Evolutionary conservation across 2,113 vertebrate genomes (phyloP), one percentile per base, ranked within the genome.

Genomic region (Oryzias melastigma): DNA sequence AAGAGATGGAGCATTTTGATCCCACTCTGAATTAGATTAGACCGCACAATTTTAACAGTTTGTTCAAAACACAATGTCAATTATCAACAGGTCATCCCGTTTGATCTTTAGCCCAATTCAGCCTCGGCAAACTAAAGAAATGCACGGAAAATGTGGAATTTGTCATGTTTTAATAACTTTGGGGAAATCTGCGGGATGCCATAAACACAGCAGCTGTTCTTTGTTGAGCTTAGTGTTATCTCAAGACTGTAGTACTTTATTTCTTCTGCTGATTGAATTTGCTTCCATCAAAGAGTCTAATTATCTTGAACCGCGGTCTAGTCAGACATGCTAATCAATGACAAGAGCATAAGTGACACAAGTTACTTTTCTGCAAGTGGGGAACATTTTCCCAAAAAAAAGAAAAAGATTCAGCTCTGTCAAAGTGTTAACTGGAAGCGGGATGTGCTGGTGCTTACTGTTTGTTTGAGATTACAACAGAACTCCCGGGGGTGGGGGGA

Each of bases 1-100:
- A 85, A 86, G 83, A 83, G 86, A 85, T 84, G 72, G 66, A 76
- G 80, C 82, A 75, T 85, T 91, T 85, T 88, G 84, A 89, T 89
- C 83, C 80, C 83, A 78, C 80, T 87, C 81, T 77, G 73, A 85
- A 86, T 86, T 87, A 82, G 73, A 89, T 87, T 83, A 85, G 72
- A 88, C 88, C 77, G 86, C 62, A 85, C 79, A 80, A 79, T 85
- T 79, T 82, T 78, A 77, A 77, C 79, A 82, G 85, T 89, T 87
- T 88, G 80, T 68, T 73, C 75, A 77, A 77, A 86, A 89, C 71
- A 67, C 10, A 35, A 81, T 84, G 78, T 84, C 75, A 84, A 81
- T 89, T 85, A 84, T 84, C 84, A 78, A 58, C 85, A 77, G 83
- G 87, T 88, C 79, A 74, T 77, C 78, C 61, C 14, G 53, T 71